A percentile compares a stretch with the other conserved stretches of the same genome.
phyloP scores from a whole-genome alignment of 2,888 invertebrate species.

The Cheilosia vulpina region DNA sequence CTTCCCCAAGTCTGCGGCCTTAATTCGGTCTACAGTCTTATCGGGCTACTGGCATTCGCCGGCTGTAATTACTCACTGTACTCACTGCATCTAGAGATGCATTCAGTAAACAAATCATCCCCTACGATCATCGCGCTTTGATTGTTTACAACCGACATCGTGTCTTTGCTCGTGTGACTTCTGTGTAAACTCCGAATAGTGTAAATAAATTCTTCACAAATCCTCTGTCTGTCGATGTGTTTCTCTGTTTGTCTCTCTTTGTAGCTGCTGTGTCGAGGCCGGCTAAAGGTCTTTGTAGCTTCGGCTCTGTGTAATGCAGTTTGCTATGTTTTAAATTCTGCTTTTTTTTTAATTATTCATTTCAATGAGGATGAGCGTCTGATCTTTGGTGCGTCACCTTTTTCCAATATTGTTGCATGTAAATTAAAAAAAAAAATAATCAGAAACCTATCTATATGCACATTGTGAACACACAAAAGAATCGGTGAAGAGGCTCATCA shows the following conservation, averaged over 20 bases:
- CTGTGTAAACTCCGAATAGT: constrained; percentile 52
- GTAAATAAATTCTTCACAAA: constrained; percentile 48
- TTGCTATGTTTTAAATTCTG: neutral
- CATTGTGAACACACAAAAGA: constrained; percentile 32
- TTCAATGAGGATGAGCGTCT: constrained; percentile 45
- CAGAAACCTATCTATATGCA: neutral
- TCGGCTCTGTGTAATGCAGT: constrained; percentile 2
- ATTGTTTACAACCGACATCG: constrained; percentile 25
- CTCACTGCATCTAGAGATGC: constrained; percentile 1
- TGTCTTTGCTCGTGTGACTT: constrained; percentile 53
- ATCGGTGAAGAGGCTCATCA: constrained; percentile 38
- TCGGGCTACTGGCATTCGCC: neutral
- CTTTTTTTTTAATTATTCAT: constrained; percentile 53
- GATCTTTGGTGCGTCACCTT: constrained; percentile 53
- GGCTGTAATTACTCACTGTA: constrained; percentile 15
- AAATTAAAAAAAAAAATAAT: constrained; percentile 44
- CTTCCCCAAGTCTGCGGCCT: constrained; percentile 3
- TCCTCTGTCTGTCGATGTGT: constrained; percentile 18
- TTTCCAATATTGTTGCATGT: constrained; percentile 50
- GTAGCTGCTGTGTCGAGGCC: constrained; percentile 21
- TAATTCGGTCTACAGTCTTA: neutral
- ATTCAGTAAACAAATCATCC: constrained; percentile 17
- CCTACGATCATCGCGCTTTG: constrained; percentile 14
- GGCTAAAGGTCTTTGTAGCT: constrained; percentile 20
- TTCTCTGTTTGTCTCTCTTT: constrained; percentile 12